Percentiles rank a stretch among this genome's conserved stretches.
Conservation (phyloP, 2,888 invertebrate species). For the Homarus gammarus region DNA sequence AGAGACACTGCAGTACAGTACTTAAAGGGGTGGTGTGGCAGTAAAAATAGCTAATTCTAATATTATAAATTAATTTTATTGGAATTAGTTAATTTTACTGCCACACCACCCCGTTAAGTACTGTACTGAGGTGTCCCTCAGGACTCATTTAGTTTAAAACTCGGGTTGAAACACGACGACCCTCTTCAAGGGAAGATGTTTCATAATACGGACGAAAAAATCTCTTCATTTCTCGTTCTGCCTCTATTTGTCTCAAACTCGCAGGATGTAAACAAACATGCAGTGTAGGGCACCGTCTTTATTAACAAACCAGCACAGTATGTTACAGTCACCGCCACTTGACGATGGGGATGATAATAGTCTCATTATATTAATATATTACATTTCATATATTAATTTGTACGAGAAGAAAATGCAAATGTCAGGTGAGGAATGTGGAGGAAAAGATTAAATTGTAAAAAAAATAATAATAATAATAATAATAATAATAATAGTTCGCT, state of each 20-base stretch:
- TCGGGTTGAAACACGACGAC: no score
- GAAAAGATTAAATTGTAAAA: background rate
- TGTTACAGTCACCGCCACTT: constrained; percentile 18
- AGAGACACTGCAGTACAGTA: no score
- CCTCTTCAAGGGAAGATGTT: background rate
- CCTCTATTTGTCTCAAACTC: background rate
- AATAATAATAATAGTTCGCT: no score
- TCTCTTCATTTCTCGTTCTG: background rate
- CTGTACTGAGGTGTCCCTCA: no score
- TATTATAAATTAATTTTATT: no score
- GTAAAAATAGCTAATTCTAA: no score
- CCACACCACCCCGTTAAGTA: no score
- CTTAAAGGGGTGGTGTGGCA: no score
- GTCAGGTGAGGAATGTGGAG: constrained; percentile 18
- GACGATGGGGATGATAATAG: constrained; percentile 12
- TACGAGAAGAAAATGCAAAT: constrained; percentile 67
- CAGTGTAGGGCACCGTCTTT: constrained; percentile 28
- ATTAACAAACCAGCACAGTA: constrained; percentile 42
- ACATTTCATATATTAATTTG: constrained; percentile 71
- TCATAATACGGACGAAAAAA: background rate
- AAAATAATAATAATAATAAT: no score
- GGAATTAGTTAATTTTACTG: no score
- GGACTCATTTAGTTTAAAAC: background rate
- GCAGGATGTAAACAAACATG: background rate
- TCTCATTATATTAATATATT: constrained; percentile 67